Evolutionary conservation across 2,888 invertebrate genomes (phyloP).

Genomic region (Ctenicera cuprea): DNA sequence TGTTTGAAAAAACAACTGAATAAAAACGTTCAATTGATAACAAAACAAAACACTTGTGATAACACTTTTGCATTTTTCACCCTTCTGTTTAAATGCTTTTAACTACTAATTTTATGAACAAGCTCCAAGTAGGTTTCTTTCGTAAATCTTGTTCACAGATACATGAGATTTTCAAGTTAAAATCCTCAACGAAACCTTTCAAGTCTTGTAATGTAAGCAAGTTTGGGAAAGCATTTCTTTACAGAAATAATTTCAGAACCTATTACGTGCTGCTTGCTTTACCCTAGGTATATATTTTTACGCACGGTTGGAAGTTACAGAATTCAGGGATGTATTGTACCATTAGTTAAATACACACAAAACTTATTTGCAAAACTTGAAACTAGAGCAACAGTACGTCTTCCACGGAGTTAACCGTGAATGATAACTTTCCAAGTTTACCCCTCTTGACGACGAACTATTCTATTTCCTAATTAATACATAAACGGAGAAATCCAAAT

Average conservation of each 20-base stretch:
- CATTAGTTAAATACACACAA: slow-evolving; percentile 31
- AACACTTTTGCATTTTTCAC: too few relatives aligned
- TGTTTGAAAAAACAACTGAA: too few relatives aligned
- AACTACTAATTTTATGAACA: too few relatives aligned
- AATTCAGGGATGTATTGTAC: slow-evolving; percentile 21
- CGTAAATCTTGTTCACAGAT: too few relatives aligned
- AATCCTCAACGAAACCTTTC: too few relatives aligned
- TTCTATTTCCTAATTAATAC: slow-evolving; percentile 1
- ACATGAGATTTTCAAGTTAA: too few relatives aligned
- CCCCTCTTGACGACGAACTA: not conserved
- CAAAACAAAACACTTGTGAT: too few relatives aligned
- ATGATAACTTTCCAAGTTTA: not conserved
- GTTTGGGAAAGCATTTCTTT: too few relatives aligned
- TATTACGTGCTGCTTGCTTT: not conserved
- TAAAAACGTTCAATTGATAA: too few relatives aligned
- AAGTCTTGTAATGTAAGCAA: too few relatives aligned
- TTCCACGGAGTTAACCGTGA: slow-evolving; percentile 4
- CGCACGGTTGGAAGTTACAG: slow-evolving; percentile 26
- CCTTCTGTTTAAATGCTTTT: too few relatives aligned
- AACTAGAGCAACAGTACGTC: slow-evolving; percentile 4
- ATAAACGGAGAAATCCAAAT: not conserved
- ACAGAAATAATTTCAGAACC: not conserved
- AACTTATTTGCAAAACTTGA: slow-evolving; percentile 30
- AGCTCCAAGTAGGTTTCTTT: too few relatives aligned
- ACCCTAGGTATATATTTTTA: slow-evolving; percentile 11